A percentile compares a stretch with the other conserved stretches of the same genome.
Evolutionary conservation across 2,113 vertebrate species (phyloP).

Genomic region (Pseudopipra pipra): DNA sequence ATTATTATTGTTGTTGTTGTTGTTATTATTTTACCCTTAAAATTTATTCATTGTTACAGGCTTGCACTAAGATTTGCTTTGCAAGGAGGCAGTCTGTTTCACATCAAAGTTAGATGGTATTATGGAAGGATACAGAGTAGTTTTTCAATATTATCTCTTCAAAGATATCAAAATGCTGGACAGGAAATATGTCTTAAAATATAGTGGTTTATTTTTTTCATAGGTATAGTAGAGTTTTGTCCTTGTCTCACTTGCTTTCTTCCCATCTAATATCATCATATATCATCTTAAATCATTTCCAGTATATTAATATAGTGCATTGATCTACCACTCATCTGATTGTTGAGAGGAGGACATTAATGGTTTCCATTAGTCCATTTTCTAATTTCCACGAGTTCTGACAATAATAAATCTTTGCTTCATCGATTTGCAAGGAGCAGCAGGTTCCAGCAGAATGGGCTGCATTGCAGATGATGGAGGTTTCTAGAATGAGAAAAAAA

Average conservation of each 20-base stretch:
- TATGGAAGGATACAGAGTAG: neutral
- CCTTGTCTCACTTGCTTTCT: conserved; percentile 5
- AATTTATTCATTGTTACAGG: neutral
- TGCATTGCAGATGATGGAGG: conserved; percentile 11
- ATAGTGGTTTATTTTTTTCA: neutral
- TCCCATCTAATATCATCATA: neutral
- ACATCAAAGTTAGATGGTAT: neutral
- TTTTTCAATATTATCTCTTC: conserved; percentile 20
- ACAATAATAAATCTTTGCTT: conserved; percentile 69
- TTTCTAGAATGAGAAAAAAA: conserved; percentile 14
- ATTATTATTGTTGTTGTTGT: neutral
- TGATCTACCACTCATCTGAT: conserved; percentile 72
- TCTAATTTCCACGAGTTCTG: conserved; percentile 68
- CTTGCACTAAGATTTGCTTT: neutral
- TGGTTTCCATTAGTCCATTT: conserved; percentile 76
- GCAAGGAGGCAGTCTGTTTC: neutral
- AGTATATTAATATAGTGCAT: conserved; percentile 68
- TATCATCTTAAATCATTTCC: conserved; percentile 59
- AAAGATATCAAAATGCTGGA: conserved; percentile 8
- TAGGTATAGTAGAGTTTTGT: neutral
- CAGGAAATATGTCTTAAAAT: neutral
- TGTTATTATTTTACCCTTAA: neutral
- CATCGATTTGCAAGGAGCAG: conserved; percentile 10
- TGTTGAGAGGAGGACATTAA: conserved; percentile 67
- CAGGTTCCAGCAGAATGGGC: neutral